Conservation (phyloP, 2,888 invertebrate species). For the Conomelus anceps region DNA sequence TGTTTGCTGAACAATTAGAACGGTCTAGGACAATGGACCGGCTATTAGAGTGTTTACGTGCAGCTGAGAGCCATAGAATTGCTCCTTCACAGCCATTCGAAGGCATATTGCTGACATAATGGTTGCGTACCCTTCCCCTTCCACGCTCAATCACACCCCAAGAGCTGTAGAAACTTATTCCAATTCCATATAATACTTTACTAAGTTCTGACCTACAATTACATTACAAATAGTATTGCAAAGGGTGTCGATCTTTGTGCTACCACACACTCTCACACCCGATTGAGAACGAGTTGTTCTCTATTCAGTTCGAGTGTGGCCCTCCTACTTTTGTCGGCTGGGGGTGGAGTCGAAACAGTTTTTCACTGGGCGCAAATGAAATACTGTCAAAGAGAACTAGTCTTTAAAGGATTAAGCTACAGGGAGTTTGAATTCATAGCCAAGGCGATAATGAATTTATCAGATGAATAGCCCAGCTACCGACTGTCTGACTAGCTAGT, state of each 20-base stretch:
- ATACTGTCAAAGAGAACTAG: background rate
- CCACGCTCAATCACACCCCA: constrained; percentile 7
- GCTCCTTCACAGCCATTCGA: background rate
- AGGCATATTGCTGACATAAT: constrained; percentile 7
- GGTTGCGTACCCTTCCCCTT: background rate
- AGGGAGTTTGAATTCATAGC: background rate
- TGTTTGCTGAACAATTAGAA: background rate
- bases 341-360: background rate
- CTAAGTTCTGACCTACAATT: background rate
- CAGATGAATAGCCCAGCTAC: background rate
- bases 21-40: background rate
- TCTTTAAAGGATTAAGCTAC: background rate
- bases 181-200: background rate
- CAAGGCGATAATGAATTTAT: background rate
- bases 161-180: constrained; percentile 6
- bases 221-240: background rate
- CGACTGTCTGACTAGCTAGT: background rate
- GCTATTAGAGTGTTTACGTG: constrained; percentile 6
- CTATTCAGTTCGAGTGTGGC: background rate
- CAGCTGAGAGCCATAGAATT: background rate
- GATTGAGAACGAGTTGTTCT: background rate
- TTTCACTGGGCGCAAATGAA: background rate
- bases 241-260: background rate
- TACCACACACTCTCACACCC: background rate
- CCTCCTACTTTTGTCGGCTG: background rate